Evolutionary conservation across 2,797 vertebrate species (phyloP).

Genomic region (Silurus aristotelis): DNA sequence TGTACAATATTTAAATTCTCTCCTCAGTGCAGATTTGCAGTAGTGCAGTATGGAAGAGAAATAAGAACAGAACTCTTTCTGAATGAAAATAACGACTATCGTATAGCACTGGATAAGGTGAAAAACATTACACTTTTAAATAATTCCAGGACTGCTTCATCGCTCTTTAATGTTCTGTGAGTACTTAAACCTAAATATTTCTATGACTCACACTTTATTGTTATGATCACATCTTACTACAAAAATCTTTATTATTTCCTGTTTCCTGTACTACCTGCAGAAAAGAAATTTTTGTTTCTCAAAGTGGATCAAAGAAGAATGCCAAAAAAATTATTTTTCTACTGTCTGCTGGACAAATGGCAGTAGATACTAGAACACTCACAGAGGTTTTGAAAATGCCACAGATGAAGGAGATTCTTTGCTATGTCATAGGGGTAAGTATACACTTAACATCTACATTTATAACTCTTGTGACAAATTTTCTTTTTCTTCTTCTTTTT

Average conservation of each 20-base stretch:
- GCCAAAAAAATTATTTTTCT: slow-evolving; percentile 77
- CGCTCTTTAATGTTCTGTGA: slow-evolving; percentile 80
- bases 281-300: slow-evolving; percentile 70
- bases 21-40: slow-evolving; percentile 75
- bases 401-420: slow-evolving; percentile 66
- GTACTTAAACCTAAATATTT: slow-evolving; percentile 51
- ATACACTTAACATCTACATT: background rate
- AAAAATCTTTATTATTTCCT: background rate
- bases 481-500: background rate
- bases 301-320: slow-evolving; percentile 66
- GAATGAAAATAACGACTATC: slow-evolving; percentile 56
- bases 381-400: slow-evolving; percentile 64
- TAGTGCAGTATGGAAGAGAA: slow-evolving; percentile 74
- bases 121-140: slow-evolving; percentile 63
- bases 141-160: slow-evolving; percentile 73
- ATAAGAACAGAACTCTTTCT: slow-evolving; percentile 77
- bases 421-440: slow-evolving; percentile 77
- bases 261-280: slow-evolving; percentile 58
- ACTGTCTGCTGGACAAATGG: slow-evolving; percentile 76
- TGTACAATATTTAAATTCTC: background rate
- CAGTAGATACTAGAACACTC: slow-evolving; percentile 62
- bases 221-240: background rate
- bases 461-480: background rate
- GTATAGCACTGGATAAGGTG: slow-evolving; percentile 65
- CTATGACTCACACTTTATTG: background rate